These are phyloP conservation scores for Catharus ustulatus DNA, from an alignment of 2,797 vertebrate species.

Conservation along the genomic window DNA sequence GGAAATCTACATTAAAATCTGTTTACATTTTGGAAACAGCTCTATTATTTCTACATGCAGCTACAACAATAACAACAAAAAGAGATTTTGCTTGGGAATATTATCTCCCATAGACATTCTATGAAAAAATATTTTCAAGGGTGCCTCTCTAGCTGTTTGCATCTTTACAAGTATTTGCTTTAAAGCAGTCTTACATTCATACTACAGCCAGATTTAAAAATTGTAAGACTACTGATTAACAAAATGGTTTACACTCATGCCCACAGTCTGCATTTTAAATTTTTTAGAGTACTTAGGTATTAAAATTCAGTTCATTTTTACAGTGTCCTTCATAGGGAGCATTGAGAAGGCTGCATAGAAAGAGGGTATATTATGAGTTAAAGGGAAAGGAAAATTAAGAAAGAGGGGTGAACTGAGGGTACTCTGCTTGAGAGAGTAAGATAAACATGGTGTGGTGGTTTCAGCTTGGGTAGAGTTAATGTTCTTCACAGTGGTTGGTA, in stretches of 20 bases:
- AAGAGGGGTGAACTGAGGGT: neutral
- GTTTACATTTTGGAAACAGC: slow-evolving; percentile 59
- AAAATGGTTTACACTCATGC: slow-evolving; percentile 38
- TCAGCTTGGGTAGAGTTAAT: neutral
- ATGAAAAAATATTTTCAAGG: slow-evolving; percentile 31
- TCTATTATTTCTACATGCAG: slow-evolving; percentile 23
- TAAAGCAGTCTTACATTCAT: slow-evolving; percentile 42
- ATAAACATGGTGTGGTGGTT: neutral
- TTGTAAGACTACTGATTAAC: slow-evolving; percentile 47
- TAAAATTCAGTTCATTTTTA: slow-evolving; percentile 51
- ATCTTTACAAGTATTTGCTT: slow-evolving; percentile 26
- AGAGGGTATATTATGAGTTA: neutral
- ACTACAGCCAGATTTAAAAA: slow-evolving; percentile 2
- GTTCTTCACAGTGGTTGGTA: neutral
- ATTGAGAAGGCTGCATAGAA: neutral
- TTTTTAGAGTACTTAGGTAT: neutral
- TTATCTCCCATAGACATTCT: slow-evolving; percentile 14
- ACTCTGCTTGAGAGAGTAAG: neutral
- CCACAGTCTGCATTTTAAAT: slow-evolving; percentile 44
- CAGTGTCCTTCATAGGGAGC: slow-evolving; percentile 22
- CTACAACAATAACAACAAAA: slow-evolving; percentile 18
- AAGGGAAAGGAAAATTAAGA: neutral
- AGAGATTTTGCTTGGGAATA: slow-evolving; percentile 28
- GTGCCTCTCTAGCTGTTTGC: slow-evolving; percentile 12
- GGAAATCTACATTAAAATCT: slow-evolving; percentile 58